Evolutionary conservation across 2,113 vertebrate species (phyloP).

Genomic region (Podarcis raffonei): DNA sequence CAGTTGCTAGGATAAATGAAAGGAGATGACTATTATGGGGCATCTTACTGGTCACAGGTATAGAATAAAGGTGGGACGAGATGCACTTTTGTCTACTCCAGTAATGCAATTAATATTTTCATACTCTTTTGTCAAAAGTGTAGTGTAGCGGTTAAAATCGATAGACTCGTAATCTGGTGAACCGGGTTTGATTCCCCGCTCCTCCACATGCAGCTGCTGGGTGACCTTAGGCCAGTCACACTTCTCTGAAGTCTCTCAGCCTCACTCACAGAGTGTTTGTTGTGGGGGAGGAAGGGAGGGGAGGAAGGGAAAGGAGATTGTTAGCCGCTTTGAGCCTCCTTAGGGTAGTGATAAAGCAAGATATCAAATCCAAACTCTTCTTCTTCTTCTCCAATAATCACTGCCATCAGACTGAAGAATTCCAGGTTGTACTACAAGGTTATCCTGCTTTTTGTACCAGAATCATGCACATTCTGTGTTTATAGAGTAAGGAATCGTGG

Average conservation of each 20-base stretch:
- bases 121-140: neutral
- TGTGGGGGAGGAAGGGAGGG: too few relatives aligned
- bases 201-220: too few relatives aligned
- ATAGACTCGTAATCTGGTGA: too few relatives aligned
- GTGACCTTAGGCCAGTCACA: too few relatives aligned
- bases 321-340: too few relatives aligned
- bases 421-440: neutral
- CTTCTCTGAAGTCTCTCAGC: too few relatives aligned
- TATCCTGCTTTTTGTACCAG: neutral
- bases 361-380: too few relatives aligned
- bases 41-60: neutral
- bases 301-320: too few relatives aligned
- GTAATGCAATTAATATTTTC: neutral
- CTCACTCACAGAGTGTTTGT: too few relatives aligned
- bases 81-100: neutral
- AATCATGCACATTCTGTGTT: neutral
- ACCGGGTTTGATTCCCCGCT: too few relatives aligned
- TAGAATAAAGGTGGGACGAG: neutral
- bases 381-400: neutral
- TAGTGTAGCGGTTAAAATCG: neutral
- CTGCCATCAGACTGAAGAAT: neutral
- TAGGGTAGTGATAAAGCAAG: too few relatives aligned
- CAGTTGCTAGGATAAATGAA: neutral
- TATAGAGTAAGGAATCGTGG: neutral
- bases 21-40: neutral